A percentile compares a stretch with the other conserved stretches of the same genome.
Conservation (phyloP, 2,797 vertebrate species). For the Podarcis lilfordi region DNA sequence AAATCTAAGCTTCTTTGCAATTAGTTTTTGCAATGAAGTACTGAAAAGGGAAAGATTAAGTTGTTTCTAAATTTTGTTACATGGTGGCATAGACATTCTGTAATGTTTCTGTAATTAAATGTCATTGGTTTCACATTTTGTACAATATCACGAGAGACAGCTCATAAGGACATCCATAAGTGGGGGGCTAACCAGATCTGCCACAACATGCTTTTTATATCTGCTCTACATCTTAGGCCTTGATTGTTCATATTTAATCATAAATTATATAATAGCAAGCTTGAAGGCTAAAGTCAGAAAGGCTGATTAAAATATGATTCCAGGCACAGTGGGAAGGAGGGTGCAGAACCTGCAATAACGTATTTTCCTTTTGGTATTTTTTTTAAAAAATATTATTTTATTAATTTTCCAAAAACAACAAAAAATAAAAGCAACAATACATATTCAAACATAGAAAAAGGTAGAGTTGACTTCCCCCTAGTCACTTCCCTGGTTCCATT, state of each 20-base stretch:
- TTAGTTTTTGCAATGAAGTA: slow-evolving; percentile 1
- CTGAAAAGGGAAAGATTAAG: neutral
- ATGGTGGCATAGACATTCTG: neutral
- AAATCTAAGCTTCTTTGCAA: neutral
- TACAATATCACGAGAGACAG: neutral
- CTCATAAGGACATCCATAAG: neutral
- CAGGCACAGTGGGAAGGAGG: neutral
- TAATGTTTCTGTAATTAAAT: slow-evolving; percentile 26
- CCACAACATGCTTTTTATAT: neutral
- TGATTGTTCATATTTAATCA: slow-evolving; percentile 2
- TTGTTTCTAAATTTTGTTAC: slow-evolving; percentile 10
- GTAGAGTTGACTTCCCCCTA: no score
- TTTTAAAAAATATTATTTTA: no score
- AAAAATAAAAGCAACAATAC: no score
- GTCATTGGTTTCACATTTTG: neutral
- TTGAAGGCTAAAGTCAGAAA: neutral
- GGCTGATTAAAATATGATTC: neutral
- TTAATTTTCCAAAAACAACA: no score
- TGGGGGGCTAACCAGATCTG: neutral
- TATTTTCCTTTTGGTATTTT: neutral
- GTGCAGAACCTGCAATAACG: neutral
- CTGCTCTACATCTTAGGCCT: neutral
- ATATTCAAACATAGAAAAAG: no score
- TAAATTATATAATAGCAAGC: neutral
- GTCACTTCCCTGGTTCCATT: no score